phyloP scores from a whole-genome alignment of 35 echinoderm and acorn worm species.

The Amphiura filiformis region DNA sequence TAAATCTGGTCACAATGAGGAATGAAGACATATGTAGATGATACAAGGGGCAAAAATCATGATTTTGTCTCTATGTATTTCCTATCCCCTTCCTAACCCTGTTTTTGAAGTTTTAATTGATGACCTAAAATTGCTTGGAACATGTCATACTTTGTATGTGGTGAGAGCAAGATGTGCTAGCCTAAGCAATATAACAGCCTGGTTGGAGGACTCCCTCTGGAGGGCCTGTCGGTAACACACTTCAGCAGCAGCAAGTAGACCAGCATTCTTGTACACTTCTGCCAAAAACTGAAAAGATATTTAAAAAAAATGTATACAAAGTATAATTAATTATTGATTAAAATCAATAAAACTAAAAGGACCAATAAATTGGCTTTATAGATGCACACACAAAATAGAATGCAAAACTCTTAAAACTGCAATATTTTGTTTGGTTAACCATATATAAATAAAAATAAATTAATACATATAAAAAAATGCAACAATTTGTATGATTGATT shows the following conservation, averaged over 20 bases:
- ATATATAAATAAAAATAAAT: no score
- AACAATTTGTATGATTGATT: no score
- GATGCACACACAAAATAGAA: no score
- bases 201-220: not conserved
- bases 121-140: no score
- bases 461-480: no score
- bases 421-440: no score
- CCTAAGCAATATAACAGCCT: slow-evolving; percentile 17
- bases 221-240: slow-evolving; percentile 10
- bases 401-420: no score
- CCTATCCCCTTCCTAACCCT: not conserved
- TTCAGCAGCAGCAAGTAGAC: slow-evolving; percentile 28
- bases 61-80: not conserved
- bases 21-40: no score
- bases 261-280: slow-evolving; percentile 26
- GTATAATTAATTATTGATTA: no score
- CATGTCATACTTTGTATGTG: slow-evolving; percentile 13
- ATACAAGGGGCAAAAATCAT: not conserved
- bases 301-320: not conserved
- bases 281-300: slow-evolving; percentile 27
- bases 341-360: no score
- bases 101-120: not conserved
- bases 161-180: slow-evolving; percentile 33
- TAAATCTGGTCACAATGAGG: no score
- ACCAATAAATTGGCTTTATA: no score